Percentiles rank a stretch among this genome's conserved stretches.
Evolutionary conservation across 2,797 vertebrate species (phyloP).

Genomic region (Saxicola maurus): DNA sequence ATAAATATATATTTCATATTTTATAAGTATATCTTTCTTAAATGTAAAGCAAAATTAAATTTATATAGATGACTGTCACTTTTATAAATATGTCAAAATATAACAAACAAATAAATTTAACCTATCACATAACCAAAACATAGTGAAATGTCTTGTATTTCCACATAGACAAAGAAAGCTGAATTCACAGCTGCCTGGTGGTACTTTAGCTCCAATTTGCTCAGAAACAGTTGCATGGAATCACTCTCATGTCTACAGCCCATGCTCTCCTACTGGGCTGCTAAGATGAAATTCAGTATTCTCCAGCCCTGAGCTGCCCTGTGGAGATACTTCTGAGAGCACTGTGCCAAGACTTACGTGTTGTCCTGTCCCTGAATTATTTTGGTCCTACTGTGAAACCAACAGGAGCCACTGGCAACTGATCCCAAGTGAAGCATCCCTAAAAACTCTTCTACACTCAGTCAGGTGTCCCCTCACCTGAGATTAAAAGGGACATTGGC

Average conservation of each 20-base stretch:
- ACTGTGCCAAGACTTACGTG: rapidly evolving
- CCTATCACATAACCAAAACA: not conserved
- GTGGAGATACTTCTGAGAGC: not conserved
- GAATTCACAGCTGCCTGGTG: not conserved
- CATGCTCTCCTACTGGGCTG: not conserved
- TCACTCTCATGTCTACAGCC: not conserved
- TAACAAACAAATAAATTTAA: not conserved
- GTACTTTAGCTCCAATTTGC: not conserved
- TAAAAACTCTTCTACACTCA: not conserved
- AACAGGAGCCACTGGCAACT: not conserved
- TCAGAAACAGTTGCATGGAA: not conserved
- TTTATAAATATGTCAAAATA: not conserved
- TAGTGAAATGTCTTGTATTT: not conserved
- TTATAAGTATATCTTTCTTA: not conserved
- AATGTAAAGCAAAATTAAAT: not conserved
- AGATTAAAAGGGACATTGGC: not conserved
- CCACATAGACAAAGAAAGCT: not conserved
- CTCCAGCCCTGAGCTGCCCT: not conserved
- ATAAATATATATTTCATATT: not conserved
- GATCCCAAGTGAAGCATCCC: not conserved
- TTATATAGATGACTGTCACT: not conserved
- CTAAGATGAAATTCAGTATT: not conserved
- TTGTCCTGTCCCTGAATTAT: not conserved
- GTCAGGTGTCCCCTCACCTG: not conserved
- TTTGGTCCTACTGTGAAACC: not conserved